These are phyloP conservation scores for Lithodes maja DNA, from an alignment of 2,888 invertebrate species.

Conservation along the genomic window DNA sequence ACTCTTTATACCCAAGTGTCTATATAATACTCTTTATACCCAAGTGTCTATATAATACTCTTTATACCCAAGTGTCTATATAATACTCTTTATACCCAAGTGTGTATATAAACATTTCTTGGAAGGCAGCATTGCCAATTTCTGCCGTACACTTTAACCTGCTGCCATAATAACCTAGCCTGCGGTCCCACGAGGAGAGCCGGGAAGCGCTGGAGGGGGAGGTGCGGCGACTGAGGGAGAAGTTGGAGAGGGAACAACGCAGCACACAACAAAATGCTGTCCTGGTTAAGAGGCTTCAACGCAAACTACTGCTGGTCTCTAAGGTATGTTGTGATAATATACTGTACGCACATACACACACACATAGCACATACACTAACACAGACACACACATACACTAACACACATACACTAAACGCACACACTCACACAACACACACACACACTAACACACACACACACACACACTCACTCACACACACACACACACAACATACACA, in stretches of 20 bases:
- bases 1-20: background rate
- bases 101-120: background rate
- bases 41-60: background rate
- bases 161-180: slow-evolving; percentile 6
- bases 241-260: slow-evolving; percentile 42
- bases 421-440: too few relatives aligned
- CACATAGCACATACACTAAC: too few relatives aligned
- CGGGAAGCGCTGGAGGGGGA: slow-evolving; percentile 19
- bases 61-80: background rate
- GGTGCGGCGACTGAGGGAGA: slow-evolving; percentile 6
- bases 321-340: slow-evolving; percentile 40
- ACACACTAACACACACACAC: too few relatives aligned
- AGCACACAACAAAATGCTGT: slow-evolving; percentile 34
- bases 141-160: too few relatives aligned
- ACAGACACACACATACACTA: too few relatives aligned
- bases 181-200: slow-evolving; percentile 35
- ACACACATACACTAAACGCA: too few relatives aligned
- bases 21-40: background rate
- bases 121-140: background rate
- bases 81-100: background rate
- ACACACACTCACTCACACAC: too few relatives aligned
- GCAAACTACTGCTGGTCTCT: slow-evolving; percentile 60
- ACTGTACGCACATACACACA: too few relatives aligned
- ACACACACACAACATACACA: too few relatives aligned
- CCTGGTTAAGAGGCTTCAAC: slow-evolving; percentile 54